Conservation (phyloP, 2,113 vertebrate species). For the Acrocephalus kingi region DNA sequence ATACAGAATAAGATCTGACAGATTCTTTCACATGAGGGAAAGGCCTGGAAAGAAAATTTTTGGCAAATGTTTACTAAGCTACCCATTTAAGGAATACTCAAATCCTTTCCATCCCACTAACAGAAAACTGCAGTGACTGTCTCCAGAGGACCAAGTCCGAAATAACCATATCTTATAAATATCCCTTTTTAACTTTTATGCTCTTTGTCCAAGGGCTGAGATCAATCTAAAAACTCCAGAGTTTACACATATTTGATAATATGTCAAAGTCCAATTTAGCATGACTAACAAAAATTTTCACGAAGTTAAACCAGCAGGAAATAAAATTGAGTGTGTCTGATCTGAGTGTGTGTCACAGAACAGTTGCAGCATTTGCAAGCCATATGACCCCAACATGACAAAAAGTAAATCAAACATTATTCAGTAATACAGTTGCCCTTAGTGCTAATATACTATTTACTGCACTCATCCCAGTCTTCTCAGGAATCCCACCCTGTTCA, state of each 20-base stretch:
- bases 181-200: background rate
- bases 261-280: conserved; percentile 16
- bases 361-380: background rate
- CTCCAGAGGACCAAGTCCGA: background rate
- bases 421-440: background rate
- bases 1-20: conserved; percentile 60
- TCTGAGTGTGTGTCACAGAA: background rate
- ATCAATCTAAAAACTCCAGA: background rate
- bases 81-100: conserved; percentile 26
- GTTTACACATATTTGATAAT: background rate
- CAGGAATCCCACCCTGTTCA: background rate
- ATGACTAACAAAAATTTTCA: conserved; percentile 15
- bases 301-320: conserved; percentile 8
- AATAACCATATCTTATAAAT: background rate
- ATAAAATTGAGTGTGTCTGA: background rate
- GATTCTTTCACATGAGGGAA: conserved; percentile 38
- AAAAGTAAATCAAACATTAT: background rate
- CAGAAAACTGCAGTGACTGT: background rate
- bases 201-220: background rate
- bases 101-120: background rate
- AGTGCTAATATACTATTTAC: background rate
- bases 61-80: conserved; percentile 37
- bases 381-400: background rate
- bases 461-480: background rate
- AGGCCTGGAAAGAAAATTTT: conserved; percentile 46